Evolutionary conservation across 2,113 vertebrate genomes (phyloP).

Genomic region (Muntiacus muntjak): DNA sequence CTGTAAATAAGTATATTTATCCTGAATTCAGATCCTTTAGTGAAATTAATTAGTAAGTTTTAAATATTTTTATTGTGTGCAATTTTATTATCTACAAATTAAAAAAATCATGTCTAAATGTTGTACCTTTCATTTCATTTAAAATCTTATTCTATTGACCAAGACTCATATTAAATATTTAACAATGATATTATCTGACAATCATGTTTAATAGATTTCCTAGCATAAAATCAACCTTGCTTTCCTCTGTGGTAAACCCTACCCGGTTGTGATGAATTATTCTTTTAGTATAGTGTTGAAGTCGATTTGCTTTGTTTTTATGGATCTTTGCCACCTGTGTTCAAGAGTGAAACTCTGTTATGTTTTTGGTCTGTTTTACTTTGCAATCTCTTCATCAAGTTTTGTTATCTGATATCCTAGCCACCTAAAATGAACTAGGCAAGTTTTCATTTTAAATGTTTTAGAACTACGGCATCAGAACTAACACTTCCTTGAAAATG

Average conservation of each 20-base stretch:
- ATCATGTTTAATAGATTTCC: background rate
- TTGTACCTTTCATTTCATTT: background rate
- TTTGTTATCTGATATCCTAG: background rate
- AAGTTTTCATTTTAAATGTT: background rate
- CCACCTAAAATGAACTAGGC: background rate
- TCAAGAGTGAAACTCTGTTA: background rate
- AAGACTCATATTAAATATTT: background rate
- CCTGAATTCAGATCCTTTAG: background rate
- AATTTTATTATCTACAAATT: background rate
- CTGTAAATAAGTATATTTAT: background rate
- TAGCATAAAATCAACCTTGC: background rate
- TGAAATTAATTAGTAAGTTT: background rate
- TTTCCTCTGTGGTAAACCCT: background rate
- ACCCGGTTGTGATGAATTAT: background rate
- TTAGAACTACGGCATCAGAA: background rate
- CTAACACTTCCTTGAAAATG: background rate
- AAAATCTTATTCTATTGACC: background rate
- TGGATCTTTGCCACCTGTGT: background rate
- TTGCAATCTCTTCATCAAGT: constrained; percentile 14
- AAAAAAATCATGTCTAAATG: background rate
- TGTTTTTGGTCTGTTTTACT: background rate
- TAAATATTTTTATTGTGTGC: background rate
- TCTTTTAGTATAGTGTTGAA: background rate
- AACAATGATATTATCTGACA: background rate
- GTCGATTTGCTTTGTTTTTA: background rate